These are phyloP conservation scores for Pachyseris speciosa DNA, from an alignment of 64 coral and sea anemone genomes.

Conservation along the genomic window DNA sequence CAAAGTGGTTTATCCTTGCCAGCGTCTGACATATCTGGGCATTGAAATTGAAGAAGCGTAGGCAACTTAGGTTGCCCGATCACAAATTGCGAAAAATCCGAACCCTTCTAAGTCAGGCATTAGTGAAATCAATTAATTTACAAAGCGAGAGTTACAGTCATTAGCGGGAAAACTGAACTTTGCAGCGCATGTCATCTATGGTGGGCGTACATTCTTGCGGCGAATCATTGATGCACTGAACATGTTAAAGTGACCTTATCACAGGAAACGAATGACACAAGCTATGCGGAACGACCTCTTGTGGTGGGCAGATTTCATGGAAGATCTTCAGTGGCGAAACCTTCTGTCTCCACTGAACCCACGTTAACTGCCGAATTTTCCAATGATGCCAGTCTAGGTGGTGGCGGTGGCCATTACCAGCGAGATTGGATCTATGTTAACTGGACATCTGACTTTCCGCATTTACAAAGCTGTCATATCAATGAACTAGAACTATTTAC, in stretches of 20 bases:
- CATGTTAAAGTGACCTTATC: background rate
- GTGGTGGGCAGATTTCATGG: slow-evolving; percentile 61
- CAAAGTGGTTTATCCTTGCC: slow-evolving; percentile 9
- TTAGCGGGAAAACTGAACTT: slow-evolving; percentile 59
- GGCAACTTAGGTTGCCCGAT: slow-evolving; percentile 20
- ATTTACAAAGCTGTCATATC: background rate
- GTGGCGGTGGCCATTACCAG: background rate
- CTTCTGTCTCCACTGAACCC: background rate
- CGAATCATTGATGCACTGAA: slow-evolving; percentile 48
- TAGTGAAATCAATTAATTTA: background rate
- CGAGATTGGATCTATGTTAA: slow-evolving; percentile 30
- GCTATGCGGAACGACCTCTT: background rate
- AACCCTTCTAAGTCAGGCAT: background rate
- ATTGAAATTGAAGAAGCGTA: slow-evolving; percentile 36
- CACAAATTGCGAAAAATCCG: slow-evolving; percentile 30
- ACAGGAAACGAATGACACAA: background rate
- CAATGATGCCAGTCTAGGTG: slow-evolving; percentile 32
- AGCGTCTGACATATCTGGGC: slow-evolving; percentile 53
- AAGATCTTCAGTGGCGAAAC: slow-evolving; percentile 38
- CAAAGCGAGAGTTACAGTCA: slow-evolving; percentile 31
- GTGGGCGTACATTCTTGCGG: slow-evolving; percentile 61
- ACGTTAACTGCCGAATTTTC: background rate
- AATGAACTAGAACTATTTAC: slow-evolving; percentile 50
- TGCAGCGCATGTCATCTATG: slow-evolving; percentile 29
- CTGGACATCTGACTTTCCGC: background rate